A percentile compares a stretch with the other conserved stretches of the same genome.
Conservation (phyloP, 2,113 vertebrate species). For the Pao palembangensis region DNA sequence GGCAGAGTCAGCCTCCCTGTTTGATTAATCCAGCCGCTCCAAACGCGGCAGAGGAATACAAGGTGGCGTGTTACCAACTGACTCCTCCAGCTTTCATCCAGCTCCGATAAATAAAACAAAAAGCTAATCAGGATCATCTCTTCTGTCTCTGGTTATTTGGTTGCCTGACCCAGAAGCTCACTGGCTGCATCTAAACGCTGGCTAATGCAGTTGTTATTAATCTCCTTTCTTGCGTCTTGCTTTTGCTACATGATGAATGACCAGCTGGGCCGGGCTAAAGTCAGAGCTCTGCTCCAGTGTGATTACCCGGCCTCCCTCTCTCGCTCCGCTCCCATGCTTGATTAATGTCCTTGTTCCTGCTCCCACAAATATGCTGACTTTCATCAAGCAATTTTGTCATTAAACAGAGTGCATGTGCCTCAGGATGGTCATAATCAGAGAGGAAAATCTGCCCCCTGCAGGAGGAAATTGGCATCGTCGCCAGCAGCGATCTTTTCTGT, state of each 20-base stretch:
- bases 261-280: conserved; percentile 54
- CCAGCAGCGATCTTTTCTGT: too few species aligned
- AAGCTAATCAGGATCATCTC: conserved; percentile 49
- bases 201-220: conserved; percentile 77
- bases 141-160: conserved; percentile 44
- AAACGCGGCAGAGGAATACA: neutral
- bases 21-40: too few species aligned
- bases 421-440: conserved; percentile 33
- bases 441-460: conserved; percentile 23
- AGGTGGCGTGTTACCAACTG: too few species aligned
- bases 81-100: too few species aligned
- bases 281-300: conserved; percentile 61
- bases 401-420: conserved; percentile 37
- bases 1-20: too few species aligned
- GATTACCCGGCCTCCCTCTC: conserved; percentile 60
- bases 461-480: neutral
- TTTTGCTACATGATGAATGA: conserved; percentile 69
- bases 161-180: conserved; percentile 58
- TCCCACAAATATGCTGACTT: conserved; percentile 71
- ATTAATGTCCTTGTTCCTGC: conserved; percentile 70
- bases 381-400: conserved; percentile 60
- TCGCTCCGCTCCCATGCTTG: conserved; percentile 59
- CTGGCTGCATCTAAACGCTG: conserved; percentile 67
- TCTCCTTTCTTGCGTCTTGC: conserved; percentile 60
- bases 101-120: conserved; percentile 20